Evolutionary conservation across 2,888 invertebrate species (phyloP).

Genomic region (Poecilobothrus nobilitatus): DNA sequence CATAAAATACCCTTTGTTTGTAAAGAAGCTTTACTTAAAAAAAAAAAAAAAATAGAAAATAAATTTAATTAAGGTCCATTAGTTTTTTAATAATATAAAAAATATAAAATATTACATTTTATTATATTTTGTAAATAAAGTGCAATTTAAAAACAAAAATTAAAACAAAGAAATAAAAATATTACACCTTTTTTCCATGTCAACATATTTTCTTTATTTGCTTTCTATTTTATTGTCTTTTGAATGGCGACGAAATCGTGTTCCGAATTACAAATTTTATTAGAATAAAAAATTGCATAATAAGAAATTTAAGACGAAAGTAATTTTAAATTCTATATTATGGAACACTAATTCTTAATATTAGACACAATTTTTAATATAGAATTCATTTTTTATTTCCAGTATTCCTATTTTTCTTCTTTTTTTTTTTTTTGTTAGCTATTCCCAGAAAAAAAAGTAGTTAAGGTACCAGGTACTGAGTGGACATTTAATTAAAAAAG

Average conservation of each 20-base stretch:
- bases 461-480: slow-evolving; percentile 2
- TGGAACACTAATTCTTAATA: neutral
- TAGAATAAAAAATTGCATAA: neutral
- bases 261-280: neutral
- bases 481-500: neutral
- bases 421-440: neutral
- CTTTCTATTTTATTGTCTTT: neutral
- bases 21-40: too few relatives aligned
- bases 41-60: too few relatives aligned
- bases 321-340: neutral
- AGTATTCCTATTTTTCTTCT: too few relatives aligned
- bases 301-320: neutral
- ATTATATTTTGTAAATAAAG: too few relatives aligned
- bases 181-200: too few relatives aligned
- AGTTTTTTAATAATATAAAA: too few relatives aligned
- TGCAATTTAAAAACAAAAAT: too few relatives aligned
- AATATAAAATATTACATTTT: too few relatives aligned
- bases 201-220: neutral
- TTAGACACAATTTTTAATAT: neutral
- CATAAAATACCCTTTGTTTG: too few relatives aligned
- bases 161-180: too few relatives aligned
- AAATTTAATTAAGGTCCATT: too few relatives aligned
- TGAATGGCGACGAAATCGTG: neutral
- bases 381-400: too few relatives aligned
- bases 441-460: neutral